Evolutionary conservation across 2,888 invertebrate genomes (phyloP), one percentile per base, ranked within the genome.

Genomic region (Cremastobaeus sp.): DNA sequence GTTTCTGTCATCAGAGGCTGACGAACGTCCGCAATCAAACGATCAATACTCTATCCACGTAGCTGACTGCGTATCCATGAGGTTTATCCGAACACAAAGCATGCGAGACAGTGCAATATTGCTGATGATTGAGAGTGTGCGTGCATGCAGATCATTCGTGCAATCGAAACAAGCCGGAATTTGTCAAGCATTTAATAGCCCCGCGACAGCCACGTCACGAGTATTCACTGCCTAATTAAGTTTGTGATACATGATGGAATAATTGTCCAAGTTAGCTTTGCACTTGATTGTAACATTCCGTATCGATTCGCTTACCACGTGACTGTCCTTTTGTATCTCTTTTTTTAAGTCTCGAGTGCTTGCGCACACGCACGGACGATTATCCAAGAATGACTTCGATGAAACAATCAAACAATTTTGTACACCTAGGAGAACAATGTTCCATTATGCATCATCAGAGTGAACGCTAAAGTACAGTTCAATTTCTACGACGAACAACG

Each of bases 211-310:
- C n/a, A n/a, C 21, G 28, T 25, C 15, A 17, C 12, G 41, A 32
- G 39, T 41, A 15, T 57, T 28, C 60, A 73, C 73, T 73, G 68
- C 73, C 68, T 57, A 68, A 73, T 37, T 73, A 50, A 62, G 45
- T 52, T 55, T 52, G 34, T 62, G 73, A 57, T 64, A 62, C 68
- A 57, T 57, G 50, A 73, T 66, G 68, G 64, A 60, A 60, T 66
- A 55, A 47, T 18, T 17, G 35, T 30, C 35, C 9, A 25, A 43
- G 32, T 39, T 57, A 57, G 48, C 15, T 45, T 55, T 54, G 43
- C 39, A 39, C 57, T 59, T 41, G 28, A 54, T 54, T 50, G 17
- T 35, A 28, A 59, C 68, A 59, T 68, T 68, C 59, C 59, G 17
- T 6, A 15, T 45, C 39, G 25, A 39, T 14, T 45, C 32, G 28